These are phyloP conservation scores for Kobus ellipsiprymnus DNA, from an alignment of 2,113 vertebrate genomes.

Conservation along the genomic window DNA sequence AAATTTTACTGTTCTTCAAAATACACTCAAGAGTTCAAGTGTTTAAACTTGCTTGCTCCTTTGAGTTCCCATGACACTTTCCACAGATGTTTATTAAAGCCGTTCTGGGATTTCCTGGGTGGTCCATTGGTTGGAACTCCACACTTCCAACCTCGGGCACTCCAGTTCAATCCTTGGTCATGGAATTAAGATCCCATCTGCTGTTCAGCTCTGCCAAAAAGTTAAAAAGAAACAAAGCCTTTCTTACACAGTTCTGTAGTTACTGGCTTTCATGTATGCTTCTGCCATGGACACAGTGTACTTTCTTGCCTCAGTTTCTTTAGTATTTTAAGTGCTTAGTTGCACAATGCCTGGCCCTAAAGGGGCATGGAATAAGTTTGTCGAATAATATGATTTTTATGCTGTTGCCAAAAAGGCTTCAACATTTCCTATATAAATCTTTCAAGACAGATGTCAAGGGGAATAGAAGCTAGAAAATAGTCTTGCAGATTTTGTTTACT, in stretches of 20 bases:
- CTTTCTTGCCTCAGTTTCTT: background rate
- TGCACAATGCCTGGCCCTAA: background rate
- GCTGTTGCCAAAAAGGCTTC: background rate
- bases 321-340: background rate
- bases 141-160: background rate
- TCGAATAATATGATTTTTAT: background rate
- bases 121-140: background rate
- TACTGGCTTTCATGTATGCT: background rate
- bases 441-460: background rate
- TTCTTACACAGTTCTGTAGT: background rate
- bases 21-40: background rate
- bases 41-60: background rate
- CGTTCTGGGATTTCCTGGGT: background rate
- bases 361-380: background rate
- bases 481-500: constrained; percentile 11
- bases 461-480: background rate
- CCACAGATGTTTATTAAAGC: background rate
- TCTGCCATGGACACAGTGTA: background rate
- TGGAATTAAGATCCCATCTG: background rate
- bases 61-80: background rate
- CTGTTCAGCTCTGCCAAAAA: background rate
- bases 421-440: background rate
- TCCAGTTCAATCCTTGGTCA: background rate
- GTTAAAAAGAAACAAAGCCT: background rate
- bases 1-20: background rate